phyloP scores from a whole-genome alignment of 2,797 vertebrate genomes.

The Xenopus petersii region DNA sequence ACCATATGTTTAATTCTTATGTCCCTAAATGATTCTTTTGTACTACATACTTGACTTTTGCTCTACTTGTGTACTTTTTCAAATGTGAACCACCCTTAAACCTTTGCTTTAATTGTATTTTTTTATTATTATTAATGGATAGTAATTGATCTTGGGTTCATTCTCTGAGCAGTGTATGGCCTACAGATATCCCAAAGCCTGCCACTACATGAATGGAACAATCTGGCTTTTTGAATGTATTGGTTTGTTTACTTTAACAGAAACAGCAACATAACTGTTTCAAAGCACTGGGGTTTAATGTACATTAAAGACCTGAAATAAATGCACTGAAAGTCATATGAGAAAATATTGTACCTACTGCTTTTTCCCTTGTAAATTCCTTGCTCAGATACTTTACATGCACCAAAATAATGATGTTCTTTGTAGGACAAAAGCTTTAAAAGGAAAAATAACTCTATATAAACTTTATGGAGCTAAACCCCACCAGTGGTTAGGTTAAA shows the following conservation, averaged over 20 bases:
- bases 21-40: neutral
- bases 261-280: constrained; percentile 73
- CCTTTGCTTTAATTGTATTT: constrained; percentile 62
- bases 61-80: neutral
- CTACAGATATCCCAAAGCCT: constrained; percentile 64
- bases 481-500: no score
- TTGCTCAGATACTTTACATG: neutral
- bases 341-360: constrained; percentile 34
- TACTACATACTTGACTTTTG: neutral
- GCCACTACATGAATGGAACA: constrained; percentile 68
- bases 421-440: neutral
- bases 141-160: constrained; percentile 67
- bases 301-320: constrained; percentile 67
- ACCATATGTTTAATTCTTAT: constrained; percentile 14
- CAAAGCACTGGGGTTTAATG: constrained; percentile 81
- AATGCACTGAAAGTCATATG: constrained; percentile 75
- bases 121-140: constrained; percentile 65
- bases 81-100: neutral
- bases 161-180: constrained; percentile 59
- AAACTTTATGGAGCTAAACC: neutral
- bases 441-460: neutral
- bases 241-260: constrained; percentile 65
- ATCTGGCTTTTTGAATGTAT: constrained; percentile 81
- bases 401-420: constrained; percentile 2
- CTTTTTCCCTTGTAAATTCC: constrained; percentile 12